A percentile compares a stretch with the other conserved stretches of the same genome.
Evolutionary conservation across 2,888 invertebrate genomes (phyloP).

Genomic region (Thymelicus acteon): DNA sequence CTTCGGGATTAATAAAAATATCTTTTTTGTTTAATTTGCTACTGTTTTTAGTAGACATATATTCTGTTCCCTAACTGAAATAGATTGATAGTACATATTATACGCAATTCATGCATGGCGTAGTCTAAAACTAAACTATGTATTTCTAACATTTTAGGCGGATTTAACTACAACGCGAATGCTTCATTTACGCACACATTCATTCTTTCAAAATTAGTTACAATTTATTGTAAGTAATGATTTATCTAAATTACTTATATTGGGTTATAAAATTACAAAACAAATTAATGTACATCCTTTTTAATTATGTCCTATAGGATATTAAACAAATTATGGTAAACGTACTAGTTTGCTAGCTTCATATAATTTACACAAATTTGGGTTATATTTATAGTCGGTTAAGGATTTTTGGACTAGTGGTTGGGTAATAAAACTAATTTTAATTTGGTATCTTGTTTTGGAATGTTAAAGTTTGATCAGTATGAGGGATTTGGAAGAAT

Average conservation of each 20-base stretch:
- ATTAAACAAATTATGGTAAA: slow-evolving; percentile 3
- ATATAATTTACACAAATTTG: slow-evolving; percentile 60
- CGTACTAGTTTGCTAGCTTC: slow-evolving; percentile 45
- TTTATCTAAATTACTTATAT: no score
- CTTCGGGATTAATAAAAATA: not conserved
- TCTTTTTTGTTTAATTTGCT: not conserved
- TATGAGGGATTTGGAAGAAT: not conserved
- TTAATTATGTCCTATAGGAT: not conserved
- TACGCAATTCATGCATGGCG: no score
- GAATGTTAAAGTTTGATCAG: not conserved
- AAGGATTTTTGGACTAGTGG: slow-evolving; percentile 42
- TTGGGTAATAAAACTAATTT: slow-evolving; percentile 25
- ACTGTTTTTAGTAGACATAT: not conserved
- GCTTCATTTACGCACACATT: no score
- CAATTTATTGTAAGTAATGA: no score
- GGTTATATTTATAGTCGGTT: slow-evolving; percentile 49
- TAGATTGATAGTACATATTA: not conserved
- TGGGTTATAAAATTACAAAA: no score
- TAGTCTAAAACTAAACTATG: no score
- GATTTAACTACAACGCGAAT: no score
- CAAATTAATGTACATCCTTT: no score
- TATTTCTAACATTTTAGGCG: no score
- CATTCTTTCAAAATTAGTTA: no score
- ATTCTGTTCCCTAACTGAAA: not conserved
- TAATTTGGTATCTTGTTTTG: slow-evolving; percentile 20